Conservation (phyloP, 1,140 invertebrate species). For the Apolygus lucorum region DNA sequence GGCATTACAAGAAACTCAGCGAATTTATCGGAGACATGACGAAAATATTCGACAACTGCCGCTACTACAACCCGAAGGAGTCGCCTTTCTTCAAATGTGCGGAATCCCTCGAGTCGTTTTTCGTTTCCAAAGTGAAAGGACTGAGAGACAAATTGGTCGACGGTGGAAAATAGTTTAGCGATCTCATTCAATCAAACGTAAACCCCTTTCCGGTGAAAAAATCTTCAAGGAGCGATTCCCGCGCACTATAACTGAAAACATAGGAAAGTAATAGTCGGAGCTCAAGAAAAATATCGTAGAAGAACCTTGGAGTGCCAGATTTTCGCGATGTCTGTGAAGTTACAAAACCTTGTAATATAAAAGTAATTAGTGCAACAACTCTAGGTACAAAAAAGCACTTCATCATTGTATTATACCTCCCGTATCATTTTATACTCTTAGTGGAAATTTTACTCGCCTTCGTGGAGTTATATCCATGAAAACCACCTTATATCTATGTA, state of each 20-base stretch:
- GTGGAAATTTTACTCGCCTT: not conserved
- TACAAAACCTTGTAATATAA: not conserved
- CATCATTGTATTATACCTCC: not conserved
- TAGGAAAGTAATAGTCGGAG: not conserved
- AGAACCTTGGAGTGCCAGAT: not conserved
- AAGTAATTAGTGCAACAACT: not conserved
- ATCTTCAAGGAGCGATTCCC: too few relatives aligned
- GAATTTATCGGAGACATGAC: constrained; percentile 97
- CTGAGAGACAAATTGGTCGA: constrained; percentile 71
- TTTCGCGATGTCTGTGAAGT: not conserved
- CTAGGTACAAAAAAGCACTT: not conserved
- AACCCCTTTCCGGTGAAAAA: not conserved
- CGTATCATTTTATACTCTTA: not conserved
- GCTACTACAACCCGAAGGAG: constrained; percentile 91
- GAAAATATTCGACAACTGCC: constrained; percentile 97
- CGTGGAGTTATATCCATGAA: not conserved
- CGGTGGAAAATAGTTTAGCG: constrained; percentile 26
- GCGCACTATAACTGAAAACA: not conserved
- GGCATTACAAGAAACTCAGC: constrained; percentile 75
- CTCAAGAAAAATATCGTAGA: not conserved
- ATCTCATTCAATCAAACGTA: not conserved
- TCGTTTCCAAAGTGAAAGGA: constrained; percentile 83
- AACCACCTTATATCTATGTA: not conserved
- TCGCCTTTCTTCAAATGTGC: constrained; percentile 93
- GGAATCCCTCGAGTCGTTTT: constrained; percentile 87